Percentiles rank a stretch among this genome's conserved stretches.
Conservation (phyloP, 2,888 invertebrate species). For the Oligia latruncula region DNA sequence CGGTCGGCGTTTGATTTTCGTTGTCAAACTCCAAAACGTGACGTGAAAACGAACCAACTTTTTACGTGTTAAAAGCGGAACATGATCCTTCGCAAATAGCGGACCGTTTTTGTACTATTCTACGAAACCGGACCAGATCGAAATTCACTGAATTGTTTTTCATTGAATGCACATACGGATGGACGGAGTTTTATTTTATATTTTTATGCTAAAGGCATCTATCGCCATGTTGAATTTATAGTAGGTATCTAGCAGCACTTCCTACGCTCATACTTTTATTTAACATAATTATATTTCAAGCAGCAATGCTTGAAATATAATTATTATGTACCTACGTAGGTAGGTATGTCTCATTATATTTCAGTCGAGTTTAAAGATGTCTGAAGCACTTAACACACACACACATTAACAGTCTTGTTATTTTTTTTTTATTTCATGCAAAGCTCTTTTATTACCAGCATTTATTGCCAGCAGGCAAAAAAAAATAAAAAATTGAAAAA, state of each 20-base stretch:
- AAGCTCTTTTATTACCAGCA: too few relatives aligned
- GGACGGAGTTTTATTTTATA: conserved; percentile 29
- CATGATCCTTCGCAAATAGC: conserved; percentile 32
- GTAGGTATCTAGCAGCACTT: conserved; percentile 5
- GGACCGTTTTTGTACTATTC: conserved; percentile 19
- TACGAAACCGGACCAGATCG: conserved; percentile 23
- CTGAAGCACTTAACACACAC: not conserved
- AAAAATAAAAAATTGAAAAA: too few relatives aligned
- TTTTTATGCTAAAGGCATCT: conserved; percentile 38
- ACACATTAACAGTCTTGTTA: not conserved
- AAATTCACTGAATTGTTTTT: conserved; percentile 54
- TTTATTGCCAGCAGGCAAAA: too few relatives aligned
- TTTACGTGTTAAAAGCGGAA: conserved; percentile 48
- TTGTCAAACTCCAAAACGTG: conserved; percentile 60
- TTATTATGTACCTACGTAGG: too few relatives aligned
- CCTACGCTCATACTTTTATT: conserved; percentile 8
- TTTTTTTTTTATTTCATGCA: too few relatives aligned
- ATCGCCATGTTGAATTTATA: conserved; percentile 47
- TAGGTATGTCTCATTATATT: not conserved
- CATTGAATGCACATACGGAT: conserved; percentile 52
- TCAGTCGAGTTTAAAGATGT: not conserved
- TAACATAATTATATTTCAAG: not conserved
- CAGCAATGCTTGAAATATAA: too few relatives aligned
- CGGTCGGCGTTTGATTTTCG: conserved; percentile 44
- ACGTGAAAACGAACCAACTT: conserved; percentile 40